Evolutionary conservation across 2,888 invertebrate species (phyloP).

Genomic region (Drosophila buzzatii): DNA sequence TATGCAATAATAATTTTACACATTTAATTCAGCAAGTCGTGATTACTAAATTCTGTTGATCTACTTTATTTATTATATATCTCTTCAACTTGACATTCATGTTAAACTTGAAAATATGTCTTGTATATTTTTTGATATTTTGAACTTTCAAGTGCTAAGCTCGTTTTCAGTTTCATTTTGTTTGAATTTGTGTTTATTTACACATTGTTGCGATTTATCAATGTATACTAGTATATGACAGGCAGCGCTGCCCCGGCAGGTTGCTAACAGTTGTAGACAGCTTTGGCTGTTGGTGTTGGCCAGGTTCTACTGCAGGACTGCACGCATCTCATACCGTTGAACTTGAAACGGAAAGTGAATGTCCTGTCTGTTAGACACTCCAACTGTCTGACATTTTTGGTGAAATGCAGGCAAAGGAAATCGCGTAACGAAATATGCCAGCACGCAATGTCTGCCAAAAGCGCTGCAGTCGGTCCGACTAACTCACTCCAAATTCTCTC

Average conservation of each 20-base stretch:
- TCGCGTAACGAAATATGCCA: constrained; percentile 60
- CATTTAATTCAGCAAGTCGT: too few species aligned
- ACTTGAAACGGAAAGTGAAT: constrained; percentile 80
- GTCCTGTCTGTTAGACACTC: constrained; percentile 77
- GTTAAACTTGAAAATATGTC: background rate
- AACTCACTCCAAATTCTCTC: constrained; percentile 1
- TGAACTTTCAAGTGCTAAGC: background rate
- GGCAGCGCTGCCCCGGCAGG: constrained; percentile 15
- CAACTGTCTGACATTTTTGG: constrained; percentile 63
- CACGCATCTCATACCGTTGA: constrained; percentile 59
- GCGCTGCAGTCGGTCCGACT: constrained; percentile 55
- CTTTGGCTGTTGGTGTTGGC: constrained; percentile 1
- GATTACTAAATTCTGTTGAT: too few species aligned
- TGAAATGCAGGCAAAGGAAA: constrained; percentile 58
- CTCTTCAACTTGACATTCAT: background rate
- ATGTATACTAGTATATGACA: background rate
- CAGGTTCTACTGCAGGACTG: constrained; percentile 9
- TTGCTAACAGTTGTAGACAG: constrained; percentile 12
- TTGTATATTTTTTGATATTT: background rate
- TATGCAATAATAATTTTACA: too few species aligned
- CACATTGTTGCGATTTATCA: constrained; percentile 29
- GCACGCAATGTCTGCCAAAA: constrained; percentile 73
- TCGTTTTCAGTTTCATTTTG: constrained; percentile 11
- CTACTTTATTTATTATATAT: background rate
- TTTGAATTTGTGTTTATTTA: constrained; percentile 16